Conservation (phyloP, 2,888 invertebrate genomes). For the Laothoe populi region DNA sequence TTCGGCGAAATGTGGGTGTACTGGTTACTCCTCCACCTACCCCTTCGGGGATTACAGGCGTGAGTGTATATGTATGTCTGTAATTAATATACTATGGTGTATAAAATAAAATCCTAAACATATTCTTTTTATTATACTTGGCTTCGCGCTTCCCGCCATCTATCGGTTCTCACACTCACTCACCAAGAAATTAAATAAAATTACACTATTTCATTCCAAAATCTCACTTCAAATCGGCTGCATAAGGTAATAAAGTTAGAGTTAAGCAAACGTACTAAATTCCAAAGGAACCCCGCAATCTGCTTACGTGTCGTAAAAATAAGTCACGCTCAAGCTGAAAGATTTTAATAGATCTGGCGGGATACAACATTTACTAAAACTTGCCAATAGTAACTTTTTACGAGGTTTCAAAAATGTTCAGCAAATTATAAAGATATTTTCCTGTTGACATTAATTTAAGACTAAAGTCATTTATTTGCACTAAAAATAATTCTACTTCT, state of each 20-base stretch:
- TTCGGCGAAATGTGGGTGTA: too few species aligned
- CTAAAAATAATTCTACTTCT: not conserved
- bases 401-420: not conserved
- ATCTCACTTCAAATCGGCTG: not conserved
- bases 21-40: too few species aligned
- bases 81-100: too few species aligned
- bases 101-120: too few species aligned
- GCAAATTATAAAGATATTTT: not conserved
- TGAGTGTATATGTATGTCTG: too few species aligned
- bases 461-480: not conserved
- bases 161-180: too few species aligned
- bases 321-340: not conserved
- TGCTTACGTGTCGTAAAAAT: slow-evolving; percentile 7
- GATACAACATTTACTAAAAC: not conserved
- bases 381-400: not conserved
- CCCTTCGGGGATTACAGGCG: too few species aligned
- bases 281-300: slow-evolving; percentile 6
- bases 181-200: too few species aligned
- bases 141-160: too few species aligned
- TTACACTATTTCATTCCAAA: not conserved
- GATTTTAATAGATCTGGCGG: slow-evolving; percentile 10
- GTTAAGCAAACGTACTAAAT: slow-evolving; percentile 8
- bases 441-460: not conserved
- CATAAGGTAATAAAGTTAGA: not conserved
- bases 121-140: too few species aligned